Percentiles rank a stretch among this genome's conserved stretches.
These are phyloP conservation scores for Drosophila auraria DNA, from an alignment of 1,140 invertebrate genomes.

Conservation along the genomic window DNA sequence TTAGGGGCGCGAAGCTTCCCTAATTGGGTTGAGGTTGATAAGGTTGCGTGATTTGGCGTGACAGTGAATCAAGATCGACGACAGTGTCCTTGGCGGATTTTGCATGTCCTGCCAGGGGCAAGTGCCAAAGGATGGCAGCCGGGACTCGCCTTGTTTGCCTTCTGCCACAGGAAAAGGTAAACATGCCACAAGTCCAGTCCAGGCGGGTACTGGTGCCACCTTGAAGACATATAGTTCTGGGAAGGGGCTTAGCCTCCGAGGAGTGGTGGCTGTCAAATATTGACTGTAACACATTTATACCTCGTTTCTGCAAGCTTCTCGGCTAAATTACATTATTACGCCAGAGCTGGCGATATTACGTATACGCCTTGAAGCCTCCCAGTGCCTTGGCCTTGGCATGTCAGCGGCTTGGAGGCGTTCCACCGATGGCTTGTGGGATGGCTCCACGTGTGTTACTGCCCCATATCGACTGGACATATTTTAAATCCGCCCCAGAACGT, in stretches of 20 bases:
- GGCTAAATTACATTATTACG: constrained; percentile 39
- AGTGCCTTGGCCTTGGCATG: constrained; percentile 56
- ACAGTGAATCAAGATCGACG: constrained; percentile 45
- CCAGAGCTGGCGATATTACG: constrained; percentile 16
- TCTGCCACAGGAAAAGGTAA: constrained; percentile 23
- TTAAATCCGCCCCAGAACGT: neutral
- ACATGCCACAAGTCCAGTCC: constrained; percentile 43
- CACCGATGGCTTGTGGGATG: neutral
- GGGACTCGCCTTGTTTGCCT: constrained; percentile 42
- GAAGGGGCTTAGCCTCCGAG: constrained; percentile 5
- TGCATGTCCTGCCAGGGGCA: constrained; percentile 40
- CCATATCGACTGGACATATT: constrained; percentile 25
- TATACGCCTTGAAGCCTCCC: constrained; percentile 11
- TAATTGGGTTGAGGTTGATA: constrained; percentile 49
- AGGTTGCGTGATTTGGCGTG: constrained; percentile 46
- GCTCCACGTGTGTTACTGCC: neutral
- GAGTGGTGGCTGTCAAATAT: constrained; percentile 50
- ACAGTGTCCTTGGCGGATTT: constrained; percentile 40
- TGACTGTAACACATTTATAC: constrained; percentile 42
- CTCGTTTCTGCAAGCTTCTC: constrained; percentile 6
- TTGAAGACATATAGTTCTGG: constrained; percentile 9
- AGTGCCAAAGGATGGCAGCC: neutral
- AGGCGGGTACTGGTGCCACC: constrained; percentile 1
- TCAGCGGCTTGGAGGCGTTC: constrained; percentile 23
- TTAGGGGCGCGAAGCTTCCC: constrained; percentile 2